Evolutionary conservation across 2,888 invertebrate genomes (phyloP).

Genomic region (Dione vanillae): DNA sequence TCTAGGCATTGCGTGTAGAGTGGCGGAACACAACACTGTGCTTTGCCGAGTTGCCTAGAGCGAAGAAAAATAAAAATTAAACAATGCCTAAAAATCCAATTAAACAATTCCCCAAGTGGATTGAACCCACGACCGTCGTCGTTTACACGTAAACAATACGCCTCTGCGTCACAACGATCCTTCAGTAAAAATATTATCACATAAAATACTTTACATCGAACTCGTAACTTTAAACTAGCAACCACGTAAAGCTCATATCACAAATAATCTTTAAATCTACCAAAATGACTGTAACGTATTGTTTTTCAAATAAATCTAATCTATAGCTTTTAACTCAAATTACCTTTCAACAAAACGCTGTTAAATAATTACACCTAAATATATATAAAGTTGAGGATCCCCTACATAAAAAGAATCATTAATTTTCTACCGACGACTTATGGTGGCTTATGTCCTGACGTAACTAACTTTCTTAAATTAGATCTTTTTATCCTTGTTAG

Average conservation of each 20-base stretch:
- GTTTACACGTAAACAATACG: background rate
- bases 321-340: conserved; percentile 67
- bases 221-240: background rate
- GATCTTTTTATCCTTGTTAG: conserved; percentile 53
- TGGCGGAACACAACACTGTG: background rate
- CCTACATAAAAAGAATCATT: conserved; percentile 63
- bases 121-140: background rate
- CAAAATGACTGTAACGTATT: conserved; percentile 47
- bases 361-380: conserved; percentile 75
- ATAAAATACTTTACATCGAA: background rate
- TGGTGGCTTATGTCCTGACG: conserved; percentile 65
- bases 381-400: conserved; percentile 64
- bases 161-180: too few species aligned
- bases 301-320: conserved; percentile 69
- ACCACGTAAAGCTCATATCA: background rate
- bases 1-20: background rate
- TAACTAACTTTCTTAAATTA: conserved; percentile 59
- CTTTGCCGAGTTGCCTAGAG: background rate
- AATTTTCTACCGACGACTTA: conserved; percentile 68
- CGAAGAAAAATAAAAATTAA: background rate
- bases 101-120: background rate
- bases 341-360: conserved; percentile 78
- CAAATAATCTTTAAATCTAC: conserved; percentile 28
- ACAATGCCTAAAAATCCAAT: too few species aligned
- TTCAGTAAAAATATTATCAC: background rate